These are phyloP conservation scores for Molossus molossus DNA, from an alignment of 2,797 vertebrate species.

Conservation along the genomic window DNA sequence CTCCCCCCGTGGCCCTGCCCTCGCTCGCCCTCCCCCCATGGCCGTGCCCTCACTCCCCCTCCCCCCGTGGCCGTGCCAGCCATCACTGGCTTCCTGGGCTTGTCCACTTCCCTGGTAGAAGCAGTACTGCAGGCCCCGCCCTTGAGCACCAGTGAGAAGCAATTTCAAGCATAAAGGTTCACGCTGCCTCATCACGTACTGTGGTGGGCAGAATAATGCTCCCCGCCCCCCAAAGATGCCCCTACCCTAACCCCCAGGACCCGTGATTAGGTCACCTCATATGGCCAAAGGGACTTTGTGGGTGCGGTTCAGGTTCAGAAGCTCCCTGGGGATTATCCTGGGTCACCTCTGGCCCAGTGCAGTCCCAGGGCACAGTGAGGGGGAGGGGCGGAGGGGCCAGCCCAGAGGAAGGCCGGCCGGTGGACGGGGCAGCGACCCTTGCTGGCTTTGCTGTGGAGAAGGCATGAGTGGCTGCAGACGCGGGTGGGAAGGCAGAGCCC, in stretches of 20 bases:
- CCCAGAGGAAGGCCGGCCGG: not conserved
- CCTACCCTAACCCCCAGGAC: accelerated
- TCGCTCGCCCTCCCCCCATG: no score
- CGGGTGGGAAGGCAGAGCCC: not conserved
- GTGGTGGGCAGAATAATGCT: not conserved
- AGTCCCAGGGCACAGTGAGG: not conserved
- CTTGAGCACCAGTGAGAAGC: not conserved
- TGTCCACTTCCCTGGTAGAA: no score
- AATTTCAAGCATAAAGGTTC: not conserved
- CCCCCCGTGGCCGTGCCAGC: no score
- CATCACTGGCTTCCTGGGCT: no score
- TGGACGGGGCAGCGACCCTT: no score
- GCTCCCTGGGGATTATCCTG: not conserved
- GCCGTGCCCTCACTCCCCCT: no score
- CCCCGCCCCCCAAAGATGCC: not conserved
- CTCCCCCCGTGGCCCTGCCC: no score
- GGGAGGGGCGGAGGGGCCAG: not conserved
- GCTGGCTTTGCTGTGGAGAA: not conserved
- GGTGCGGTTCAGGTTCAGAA: not conserved
- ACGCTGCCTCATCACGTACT: accelerated
- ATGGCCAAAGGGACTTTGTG: not conserved
- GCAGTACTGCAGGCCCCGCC: no score
- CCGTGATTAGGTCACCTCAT: not conserved
- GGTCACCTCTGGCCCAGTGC: accelerated
- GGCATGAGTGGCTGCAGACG: no score